Evolutionary conservation across 2,888 invertebrate genomes (phyloP), one percentile per base, ranked within the genome.

Genomic region (Protodeltote pygarga): DNA sequence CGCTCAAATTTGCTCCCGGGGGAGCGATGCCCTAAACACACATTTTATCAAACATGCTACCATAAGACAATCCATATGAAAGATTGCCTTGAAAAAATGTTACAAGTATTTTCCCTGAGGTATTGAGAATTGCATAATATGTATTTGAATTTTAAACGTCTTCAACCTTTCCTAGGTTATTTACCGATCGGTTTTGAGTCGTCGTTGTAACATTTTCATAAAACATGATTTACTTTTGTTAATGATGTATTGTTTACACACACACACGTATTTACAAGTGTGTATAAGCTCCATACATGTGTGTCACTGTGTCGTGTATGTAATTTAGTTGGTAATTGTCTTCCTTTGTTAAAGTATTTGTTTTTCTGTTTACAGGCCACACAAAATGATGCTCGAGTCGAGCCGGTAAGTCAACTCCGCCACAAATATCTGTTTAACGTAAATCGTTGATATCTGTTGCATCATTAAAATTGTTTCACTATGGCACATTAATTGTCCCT

Each of bases 361-460:
- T 73, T 75, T 71, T 78, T 79, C 44, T 78, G 48, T 73, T 85
- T 82, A 41, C 90, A 91, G 89, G 89, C 89, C 90, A 76, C 89
- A 87, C 89, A 90, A 90, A 89, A 91, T 91, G 89, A 89, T 89
- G 89, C 82, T 88, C 87, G 90, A 90, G 87, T 86, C 89, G 85
- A 89, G 83, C 84, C 89, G 90, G 90, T 91, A 67, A 87, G 89
- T 85, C 44, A 33, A 48, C 38, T 40, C 33, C 16, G 61, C 61
- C 61, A 65, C 59, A 35, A 48, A 41, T 55, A 48, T 49, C 31
- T 57, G 33, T 62, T 49, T 58, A 58, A 63, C 58, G 58, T 63
- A 49, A 48, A 52, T 59, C 58, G 58, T 63, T 59, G 35, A 48
- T 24, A 53, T 64, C 60, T 39, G 51, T 34, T 45, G 38, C 37